Evolutionary conservation across 1,140 invertebrate genomes (phyloP).

Genomic region (Neuroterus valhalla): DNA sequence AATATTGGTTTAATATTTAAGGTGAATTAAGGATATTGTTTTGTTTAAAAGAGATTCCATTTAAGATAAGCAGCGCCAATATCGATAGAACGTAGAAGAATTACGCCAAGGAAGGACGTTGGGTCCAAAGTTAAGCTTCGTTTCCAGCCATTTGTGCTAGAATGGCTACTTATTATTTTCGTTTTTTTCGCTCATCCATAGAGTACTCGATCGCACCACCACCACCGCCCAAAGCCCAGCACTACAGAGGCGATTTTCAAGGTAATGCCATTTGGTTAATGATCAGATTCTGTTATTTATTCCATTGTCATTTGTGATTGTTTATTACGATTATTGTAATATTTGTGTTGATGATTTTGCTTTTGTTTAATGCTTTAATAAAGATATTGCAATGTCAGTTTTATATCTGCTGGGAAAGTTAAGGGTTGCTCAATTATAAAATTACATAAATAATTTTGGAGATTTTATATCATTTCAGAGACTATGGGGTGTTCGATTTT

Average conservation of each 20-base stretch:
- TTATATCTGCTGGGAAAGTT: no score
- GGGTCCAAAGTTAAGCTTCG: slow-evolving; percentile 28
- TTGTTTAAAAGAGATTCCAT: slow-evolving; percentile 25
- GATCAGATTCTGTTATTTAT: slow-evolving; percentile 45
- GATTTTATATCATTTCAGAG: no score
- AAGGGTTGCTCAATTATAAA: no score
- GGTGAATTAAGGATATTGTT: neutral
- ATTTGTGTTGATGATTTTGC: slow-evolving; percentile 30
- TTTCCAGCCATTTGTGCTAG: slow-evolving; percentile 43
- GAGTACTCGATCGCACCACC: slow-evolving; percentile 80
- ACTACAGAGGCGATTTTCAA: slow-evolving; percentile 78
- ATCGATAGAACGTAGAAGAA: slow-evolving; percentile 58
- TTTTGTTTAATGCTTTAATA: neutral
- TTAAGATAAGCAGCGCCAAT: slow-evolving; percentile 52
- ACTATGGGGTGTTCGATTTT: no score
- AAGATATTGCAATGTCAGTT: neutral
- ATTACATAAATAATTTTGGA: no score
- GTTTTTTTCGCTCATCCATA: slow-evolving; percentile 75
- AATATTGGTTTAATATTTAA: slow-evolving; percentile 9
- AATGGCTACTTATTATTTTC: slow-evolving; percentile 66
- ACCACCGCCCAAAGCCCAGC: slow-evolving; percentile 79
- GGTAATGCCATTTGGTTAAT: slow-evolving; percentile 71
- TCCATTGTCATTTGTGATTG: slow-evolving; percentile 39
- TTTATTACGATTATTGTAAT: slow-evolving; percentile 1
- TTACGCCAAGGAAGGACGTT: slow-evolving; percentile 31